A percentile compares a stretch with the other conserved stretches of the same genome.
phyloP scores from a whole-genome alignment of 2,797 vertebrate species.

The Pipistrellus pygmaeus region DNA sequence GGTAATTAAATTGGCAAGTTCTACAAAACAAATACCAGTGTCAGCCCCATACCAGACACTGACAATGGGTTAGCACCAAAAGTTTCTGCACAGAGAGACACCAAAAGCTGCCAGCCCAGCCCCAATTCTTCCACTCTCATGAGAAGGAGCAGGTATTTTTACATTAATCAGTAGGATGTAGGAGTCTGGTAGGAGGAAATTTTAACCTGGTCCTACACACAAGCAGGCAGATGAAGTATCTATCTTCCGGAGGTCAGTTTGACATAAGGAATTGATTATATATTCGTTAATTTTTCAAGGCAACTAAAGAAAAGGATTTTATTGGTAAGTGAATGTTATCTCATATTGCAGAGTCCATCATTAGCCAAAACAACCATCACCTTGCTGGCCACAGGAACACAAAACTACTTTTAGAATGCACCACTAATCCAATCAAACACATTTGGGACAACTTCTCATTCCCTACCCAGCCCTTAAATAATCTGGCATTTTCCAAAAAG shows the following conservation, averaged over 20 bases:
- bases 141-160: neutral
- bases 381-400: neutral
- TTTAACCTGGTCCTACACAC: neutral
- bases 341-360: neutral
- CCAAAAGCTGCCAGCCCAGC: neutral
- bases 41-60: neutral
- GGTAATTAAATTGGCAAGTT: neutral
- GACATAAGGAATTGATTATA: neutral
- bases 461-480: neutral
- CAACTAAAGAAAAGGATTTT: neutral
- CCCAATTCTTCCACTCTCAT: neutral
- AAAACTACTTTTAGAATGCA: neutral
- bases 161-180: neutral
- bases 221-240: neutral
- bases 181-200: neutral
- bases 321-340: neutral
- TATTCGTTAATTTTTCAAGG: neutral
- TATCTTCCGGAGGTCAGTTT: neutral
- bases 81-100: neutral
- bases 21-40: neutral
- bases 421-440: neutral
- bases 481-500: slow-evolving; percentile 17
- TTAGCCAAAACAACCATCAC: neutral
- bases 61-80: neutral
- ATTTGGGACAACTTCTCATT: neutral